phyloP scores from a whole-genome alignment of 23 tunicate genomes.

The Botrylloides violaceus region DNA sequence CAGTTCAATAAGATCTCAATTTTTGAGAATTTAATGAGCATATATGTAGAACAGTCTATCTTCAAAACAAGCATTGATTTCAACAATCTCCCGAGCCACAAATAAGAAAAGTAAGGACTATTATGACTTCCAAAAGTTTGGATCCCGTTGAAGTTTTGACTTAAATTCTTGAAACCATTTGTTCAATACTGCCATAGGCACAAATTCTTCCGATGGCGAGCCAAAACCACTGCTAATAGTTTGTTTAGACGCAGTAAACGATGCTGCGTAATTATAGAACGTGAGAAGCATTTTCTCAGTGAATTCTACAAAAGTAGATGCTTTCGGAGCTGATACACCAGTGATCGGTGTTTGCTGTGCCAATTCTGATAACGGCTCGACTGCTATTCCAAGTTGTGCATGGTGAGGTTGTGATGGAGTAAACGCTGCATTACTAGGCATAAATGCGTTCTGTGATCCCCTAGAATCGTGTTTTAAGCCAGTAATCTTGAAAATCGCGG shows the following conservation, averaged over 20 bases:
- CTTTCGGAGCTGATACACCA: conserved; percentile 10
- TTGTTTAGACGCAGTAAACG: conserved; percentile 37
- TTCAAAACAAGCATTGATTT: background rate
- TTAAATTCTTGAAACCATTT: conserved; percentile 65
- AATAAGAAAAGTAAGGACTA: too few species aligned
- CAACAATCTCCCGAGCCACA: background rate
- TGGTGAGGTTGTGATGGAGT: conserved; percentile 16
- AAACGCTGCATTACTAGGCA: background rate
- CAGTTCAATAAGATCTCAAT: too few species aligned
- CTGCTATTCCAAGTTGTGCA: conserved; percentile 67
- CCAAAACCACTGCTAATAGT: conserved; percentile 30
- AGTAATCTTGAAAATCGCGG: conserved; percentile 77
- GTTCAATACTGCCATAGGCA: conserved; percentile 57
- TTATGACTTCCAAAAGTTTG: conserved; percentile 85
- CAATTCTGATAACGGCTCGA: conserved; percentile 41
- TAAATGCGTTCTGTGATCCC: background rate
- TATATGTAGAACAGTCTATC: too few species aligned
- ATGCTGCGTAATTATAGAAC: conserved; percentile 65
- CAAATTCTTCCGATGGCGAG: conserved; percentile 38
- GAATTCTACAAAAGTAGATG: conserved; percentile 42
- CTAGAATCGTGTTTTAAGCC: conserved; percentile 38
- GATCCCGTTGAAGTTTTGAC: conserved; percentile 51
- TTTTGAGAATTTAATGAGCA: too few species aligned
- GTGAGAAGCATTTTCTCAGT: conserved; percentile 37
- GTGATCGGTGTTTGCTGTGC: conserved; percentile 62